Base-by-base conservation (phyloP, 2,888 invertebrate genomes). In the Lucinisca nassula region DNA sequence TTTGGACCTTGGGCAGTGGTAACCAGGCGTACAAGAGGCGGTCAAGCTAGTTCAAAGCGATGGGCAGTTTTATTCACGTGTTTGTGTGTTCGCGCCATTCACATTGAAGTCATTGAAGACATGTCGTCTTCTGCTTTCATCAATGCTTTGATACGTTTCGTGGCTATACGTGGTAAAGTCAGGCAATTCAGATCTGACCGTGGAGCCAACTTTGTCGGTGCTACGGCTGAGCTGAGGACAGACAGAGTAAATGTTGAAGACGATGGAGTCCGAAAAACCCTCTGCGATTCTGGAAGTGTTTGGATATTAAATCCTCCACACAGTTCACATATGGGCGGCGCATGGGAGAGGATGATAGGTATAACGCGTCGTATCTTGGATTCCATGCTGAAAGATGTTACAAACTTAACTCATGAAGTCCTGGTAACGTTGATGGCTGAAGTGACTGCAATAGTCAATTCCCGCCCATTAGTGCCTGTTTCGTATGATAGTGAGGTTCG, bases 21-120 rank as follows among this genome's bases (percentile, higher is more conserved):
- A 17, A 49, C 74, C 24, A 24, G 84, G 27, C 58, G 55, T n/a
- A 86, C 87, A 0, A 55, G 89, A 78, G 82, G 82, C 10, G 85
- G 87, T n/a, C 49, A 70, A 35, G 79, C 79, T 4, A 85, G 78
- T 37, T 24, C 35, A 12, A 90, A 89, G 77, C 73, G 89, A 40
- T 90, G 87, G 89, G 89, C 74, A 21, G 32, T 84, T 27, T 37
- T 90, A 30, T 90, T 91, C 32, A 87, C 89, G 0, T 90, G 89
- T 61, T 51, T 90, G n/a, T 38, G 51, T n/a, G n/a, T n/a, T n/a
- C n/a, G n/a, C 45, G 17, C 17, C 85, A 30, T 67, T 49, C 4
- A 8, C 30, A 49, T 27, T 91, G 84, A 79, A 76, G n/a, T n/a
- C n/a, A n/a, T n/a, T n/a, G n/a, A n/a, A n/a, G n/a, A n/a, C n/a